These are phyloP conservation scores for Ectropis crepuscularia DNA, from an alignment of 2,888 invertebrate genomes.

Conservation along the genomic window DNA sequence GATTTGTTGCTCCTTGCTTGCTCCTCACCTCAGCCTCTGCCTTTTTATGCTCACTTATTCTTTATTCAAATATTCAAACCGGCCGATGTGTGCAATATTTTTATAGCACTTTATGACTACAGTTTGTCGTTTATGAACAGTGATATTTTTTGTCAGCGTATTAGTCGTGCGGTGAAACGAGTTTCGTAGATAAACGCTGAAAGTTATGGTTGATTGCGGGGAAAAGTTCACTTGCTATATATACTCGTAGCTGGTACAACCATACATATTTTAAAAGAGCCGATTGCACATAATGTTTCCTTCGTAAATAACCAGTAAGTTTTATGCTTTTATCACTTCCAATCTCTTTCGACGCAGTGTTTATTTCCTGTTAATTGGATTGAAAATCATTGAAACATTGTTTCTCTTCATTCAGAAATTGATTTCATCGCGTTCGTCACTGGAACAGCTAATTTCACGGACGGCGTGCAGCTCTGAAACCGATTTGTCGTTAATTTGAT, in stretches of 20 bases:
- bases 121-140: conserved; percentile 61
- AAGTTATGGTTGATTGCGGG: conserved; percentile 15
- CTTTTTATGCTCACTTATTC: conserved; percentile 79
- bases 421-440: conserved; percentile 60
- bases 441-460: conserved; percentile 74
- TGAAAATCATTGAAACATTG: conserved; percentile 10
- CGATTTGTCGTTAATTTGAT: conserved; percentile 69
- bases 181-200: conserved; percentile 16
- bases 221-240: conserved; percentile 1
- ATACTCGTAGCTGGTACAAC: background rate
- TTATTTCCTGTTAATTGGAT: conserved; percentile 16
- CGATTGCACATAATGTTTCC: no score
- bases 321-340: background rate
- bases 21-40: conserved; percentile 52
- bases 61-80: conserved; percentile 77
- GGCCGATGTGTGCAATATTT: conserved; percentile 70
- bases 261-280: no score
- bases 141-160: conserved; percentile 53
- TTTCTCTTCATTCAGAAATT: conserved; percentile 55
- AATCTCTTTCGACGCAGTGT: background rate
- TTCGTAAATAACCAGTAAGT: background rate
- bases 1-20: conserved; percentile 81
- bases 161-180: conserved; percentile 26
- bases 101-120: conserved; percentile 69
- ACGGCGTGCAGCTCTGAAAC: conserved; percentile 55